A percentile compares a stretch with the other conserved stretches of the same genome.
Conservation (phyloP, 2,888 invertebrate genomes). For the Hypercompe scribonia region DNA sequence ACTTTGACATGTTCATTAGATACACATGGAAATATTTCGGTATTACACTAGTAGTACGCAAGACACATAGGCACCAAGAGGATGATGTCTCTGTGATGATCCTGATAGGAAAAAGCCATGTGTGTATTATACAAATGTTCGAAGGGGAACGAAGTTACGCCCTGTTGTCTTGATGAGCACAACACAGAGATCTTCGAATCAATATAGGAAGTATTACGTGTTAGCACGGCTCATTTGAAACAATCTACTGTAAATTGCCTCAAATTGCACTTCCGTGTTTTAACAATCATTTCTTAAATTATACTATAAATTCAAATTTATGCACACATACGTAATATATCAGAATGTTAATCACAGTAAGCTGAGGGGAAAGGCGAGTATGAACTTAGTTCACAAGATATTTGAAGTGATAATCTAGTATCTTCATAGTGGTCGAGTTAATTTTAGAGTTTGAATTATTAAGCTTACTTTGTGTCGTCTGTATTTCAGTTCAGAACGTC, state of each 20-base stretch:
- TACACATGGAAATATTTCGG: not conserved
- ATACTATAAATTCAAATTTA: not conserved
- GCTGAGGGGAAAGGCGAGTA: not conserved
- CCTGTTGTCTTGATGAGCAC: slow-evolving; percentile 75
- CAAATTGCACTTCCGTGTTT: slow-evolving; percentile 71
- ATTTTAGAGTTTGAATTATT: not conserved
- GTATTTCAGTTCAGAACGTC: not conserved
- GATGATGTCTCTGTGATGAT: not conserved
- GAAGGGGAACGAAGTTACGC: slow-evolving; percentile 87
- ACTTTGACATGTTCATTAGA: not conserved
- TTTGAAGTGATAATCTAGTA: not conserved
- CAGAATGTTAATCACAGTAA: not conserved
- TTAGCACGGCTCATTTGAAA: slow-evolving; percentile 62
- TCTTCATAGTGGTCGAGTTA: not conserved
- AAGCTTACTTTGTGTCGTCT: not conserved
- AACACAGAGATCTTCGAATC: slow-evolving; percentile 86
- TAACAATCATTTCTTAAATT: not conserved
- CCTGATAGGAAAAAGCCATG: not conserved
- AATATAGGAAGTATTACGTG: slow-evolving; percentile 74
- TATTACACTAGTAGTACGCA: not conserved
- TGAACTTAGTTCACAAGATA: not conserved
- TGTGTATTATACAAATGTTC: slow-evolving; percentile 69
- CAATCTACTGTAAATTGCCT: slow-evolving; percentile 63
- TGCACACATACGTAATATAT: not conserved
- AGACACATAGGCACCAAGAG: not conserved